Conservation (phyloP, 2,113 vertebrate genomes). For the Perca fluviatilis region DNA sequence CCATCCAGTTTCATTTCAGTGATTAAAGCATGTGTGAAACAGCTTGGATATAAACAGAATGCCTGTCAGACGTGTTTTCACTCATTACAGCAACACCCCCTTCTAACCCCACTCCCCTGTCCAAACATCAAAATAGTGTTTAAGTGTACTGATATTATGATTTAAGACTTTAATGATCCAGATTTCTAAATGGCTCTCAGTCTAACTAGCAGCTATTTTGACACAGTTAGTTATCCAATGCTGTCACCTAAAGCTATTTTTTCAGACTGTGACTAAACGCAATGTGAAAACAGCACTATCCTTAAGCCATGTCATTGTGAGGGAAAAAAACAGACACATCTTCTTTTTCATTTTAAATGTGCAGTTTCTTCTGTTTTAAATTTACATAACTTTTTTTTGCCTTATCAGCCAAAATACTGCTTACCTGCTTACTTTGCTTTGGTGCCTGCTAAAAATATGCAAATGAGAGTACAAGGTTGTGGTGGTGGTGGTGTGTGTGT, state of each 20-base stretch:
- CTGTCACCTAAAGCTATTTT: constrained; percentile 20
- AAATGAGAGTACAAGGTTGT: background rate
- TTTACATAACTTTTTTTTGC: constrained; percentile 26
- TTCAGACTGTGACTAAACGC: constrained; percentile 21
- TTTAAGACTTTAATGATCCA: constrained; percentile 5
- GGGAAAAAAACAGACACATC: rapidly evolving
- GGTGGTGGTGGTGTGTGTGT: background rate
- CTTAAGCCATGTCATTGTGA: background rate
- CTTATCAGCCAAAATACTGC: constrained; percentile 36
- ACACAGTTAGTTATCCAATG: constrained; percentile 14
- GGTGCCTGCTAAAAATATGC: constrained; percentile 15
- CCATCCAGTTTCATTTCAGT: background rate
- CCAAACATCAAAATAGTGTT: constrained; percentile 27
- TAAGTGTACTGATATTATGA: constrained; percentile 18
- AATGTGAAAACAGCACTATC: constrained; percentile 17
- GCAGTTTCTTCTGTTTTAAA: background rate
- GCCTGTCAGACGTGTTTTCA: constrained; percentile 26
- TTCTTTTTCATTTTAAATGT: background rate
- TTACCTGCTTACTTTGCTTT: constrained; percentile 9
- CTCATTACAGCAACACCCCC: background rate
- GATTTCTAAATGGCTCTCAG: constrained; percentile 2
- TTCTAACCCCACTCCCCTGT: background rate
- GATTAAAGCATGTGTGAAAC: background rate
- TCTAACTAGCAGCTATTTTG: constrained; percentile 40
- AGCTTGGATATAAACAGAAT: constrained; percentile 15